Base-by-base conservation (phyloP, 2,888 invertebrate genomes). In the Corbicula japonica region DNA sequence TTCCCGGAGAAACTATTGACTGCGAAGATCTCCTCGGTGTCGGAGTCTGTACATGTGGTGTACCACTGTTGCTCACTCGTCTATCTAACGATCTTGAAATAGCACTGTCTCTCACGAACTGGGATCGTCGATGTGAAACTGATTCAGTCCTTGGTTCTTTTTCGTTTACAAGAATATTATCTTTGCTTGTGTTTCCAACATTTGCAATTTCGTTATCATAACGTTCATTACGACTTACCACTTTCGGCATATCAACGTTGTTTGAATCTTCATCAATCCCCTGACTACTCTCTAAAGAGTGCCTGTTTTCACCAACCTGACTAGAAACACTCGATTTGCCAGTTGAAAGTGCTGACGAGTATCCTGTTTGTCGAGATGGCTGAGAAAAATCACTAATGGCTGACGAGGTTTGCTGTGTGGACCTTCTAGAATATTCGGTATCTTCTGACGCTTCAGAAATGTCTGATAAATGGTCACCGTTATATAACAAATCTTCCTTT, bases 1-100 rank as follows among this genome's bases (percentile, higher is more conserved):
- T 50, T 0, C 52, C 62, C 1, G 71, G 62, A 6, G 71, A 62
- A 15, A 71, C 30, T 10, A 71, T 71, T 2, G 71, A 71, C 15
- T 71, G 62, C 4, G 52, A 52, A 10, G 71, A 62, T 62, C 44
- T 60, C 32, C 61, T 34, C 12, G 61, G 38, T 10, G 50, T 70
- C 28, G 70, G 38, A 0, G 52, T 61, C 38, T 60, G 35, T 26
- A 35, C 61, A 34, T 28, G 32, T 15, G 61, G 52, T 71, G 30
- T 30, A 8, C 41, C 26, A 21, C n/a, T 62, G 12, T 38, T 34
- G 35, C 38, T 38, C 28, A 21, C 38, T 3, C 28, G 35, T 52
- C 54, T 52, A 30, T 52, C n/a, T 26, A 18, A 38, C 0, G 21
- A 12, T 41, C 54, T 38, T 1, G 66, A 41, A 2, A 34, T 2